Evolutionary conservation across 1,140 invertebrate species (phyloP).

Genomic region (Odontomachus brunneus): DNA sequence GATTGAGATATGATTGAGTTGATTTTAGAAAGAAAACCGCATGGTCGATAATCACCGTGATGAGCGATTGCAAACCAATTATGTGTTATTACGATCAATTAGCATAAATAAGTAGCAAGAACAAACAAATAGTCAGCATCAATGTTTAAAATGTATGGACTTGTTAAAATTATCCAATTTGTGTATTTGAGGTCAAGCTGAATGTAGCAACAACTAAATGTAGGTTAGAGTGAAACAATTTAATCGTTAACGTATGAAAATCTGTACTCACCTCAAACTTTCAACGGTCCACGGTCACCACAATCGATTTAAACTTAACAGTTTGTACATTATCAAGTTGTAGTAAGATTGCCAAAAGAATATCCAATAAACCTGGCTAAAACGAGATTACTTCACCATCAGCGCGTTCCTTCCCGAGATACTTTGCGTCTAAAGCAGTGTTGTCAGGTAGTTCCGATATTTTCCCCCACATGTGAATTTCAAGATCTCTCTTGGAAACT

Average conservation of each 20-base stretch:
- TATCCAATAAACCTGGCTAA: not conserved
- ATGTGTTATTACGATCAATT: not conserved
- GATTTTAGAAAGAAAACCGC: not conserved
- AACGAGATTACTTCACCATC: constrained; percentile 11
- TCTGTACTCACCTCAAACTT: constrained; percentile 27
- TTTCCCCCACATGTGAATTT: too few relatives aligned
- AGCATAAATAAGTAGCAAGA: not conserved
- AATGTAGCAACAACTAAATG: not conserved
- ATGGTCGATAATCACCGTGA: not conserved
- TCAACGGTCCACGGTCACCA: constrained; percentile 26
- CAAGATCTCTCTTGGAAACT: too few relatives aligned
- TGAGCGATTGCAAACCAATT: not conserved
- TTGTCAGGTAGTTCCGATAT: too few relatives aligned
- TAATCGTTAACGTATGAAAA: not conserved
- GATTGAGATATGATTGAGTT: too few relatives aligned
- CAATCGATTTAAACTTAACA: not conserved
- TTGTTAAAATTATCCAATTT: not conserved
- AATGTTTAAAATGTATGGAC: not conserved
- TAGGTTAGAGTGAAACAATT: constrained; percentile 30
- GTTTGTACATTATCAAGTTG: constrained; percentile 10
- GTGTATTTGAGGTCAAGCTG: constrained; percentile 19
- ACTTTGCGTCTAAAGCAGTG: constrained; percentile 14
- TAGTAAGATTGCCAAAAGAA: not conserved
- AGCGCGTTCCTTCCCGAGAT: constrained; percentile 26
- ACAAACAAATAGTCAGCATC: not conserved